These are phyloP conservation scores for Phalanger gymnotis DNA, from an alignment of 2,797 vertebrate genomes.

Conservation along the genomic window DNA sequence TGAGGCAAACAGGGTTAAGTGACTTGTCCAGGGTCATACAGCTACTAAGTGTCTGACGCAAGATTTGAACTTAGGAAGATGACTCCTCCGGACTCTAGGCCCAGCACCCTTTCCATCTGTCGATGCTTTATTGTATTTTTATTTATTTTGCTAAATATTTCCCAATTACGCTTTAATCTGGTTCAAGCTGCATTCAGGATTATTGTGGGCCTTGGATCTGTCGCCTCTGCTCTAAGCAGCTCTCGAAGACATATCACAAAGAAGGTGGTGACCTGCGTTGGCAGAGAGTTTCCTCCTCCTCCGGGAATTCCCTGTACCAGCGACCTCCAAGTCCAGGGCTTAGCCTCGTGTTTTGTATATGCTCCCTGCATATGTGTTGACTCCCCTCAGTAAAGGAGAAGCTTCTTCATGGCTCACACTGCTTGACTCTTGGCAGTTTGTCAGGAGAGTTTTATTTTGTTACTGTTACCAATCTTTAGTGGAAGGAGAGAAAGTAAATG, in stretches of 20 bases:
- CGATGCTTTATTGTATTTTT: not conserved
- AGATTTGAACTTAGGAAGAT: not conserved
- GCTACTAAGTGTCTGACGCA: not conserved
- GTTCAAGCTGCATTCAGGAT: not conserved
- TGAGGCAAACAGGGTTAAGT: not conserved
- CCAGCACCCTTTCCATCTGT: not conserved
- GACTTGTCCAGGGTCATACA: not conserved
- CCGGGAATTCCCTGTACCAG: not conserved
- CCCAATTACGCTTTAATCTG: not conserved
- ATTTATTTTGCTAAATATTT: not conserved
- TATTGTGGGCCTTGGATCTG: not conserved
- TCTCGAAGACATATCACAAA: not conserved
- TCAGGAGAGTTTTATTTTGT: not conserved
- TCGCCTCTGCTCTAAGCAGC: not conserved
- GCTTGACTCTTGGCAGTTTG: not conserved
- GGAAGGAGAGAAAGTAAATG: not conserved
- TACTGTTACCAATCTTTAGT: not conserved
- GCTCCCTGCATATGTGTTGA: fast-evolving
- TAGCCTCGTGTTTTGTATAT: not conserved
- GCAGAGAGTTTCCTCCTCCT: not conserved
- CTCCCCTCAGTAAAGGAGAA: not conserved
- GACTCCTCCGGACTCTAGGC: not conserved
- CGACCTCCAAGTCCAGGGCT: no score
- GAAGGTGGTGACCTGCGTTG: not conserved
- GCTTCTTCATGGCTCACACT: not conserved